phyloP scores from a whole-genome alignment of 2,797 vertebrate genomes.

The Chromis chromis region DNA sequence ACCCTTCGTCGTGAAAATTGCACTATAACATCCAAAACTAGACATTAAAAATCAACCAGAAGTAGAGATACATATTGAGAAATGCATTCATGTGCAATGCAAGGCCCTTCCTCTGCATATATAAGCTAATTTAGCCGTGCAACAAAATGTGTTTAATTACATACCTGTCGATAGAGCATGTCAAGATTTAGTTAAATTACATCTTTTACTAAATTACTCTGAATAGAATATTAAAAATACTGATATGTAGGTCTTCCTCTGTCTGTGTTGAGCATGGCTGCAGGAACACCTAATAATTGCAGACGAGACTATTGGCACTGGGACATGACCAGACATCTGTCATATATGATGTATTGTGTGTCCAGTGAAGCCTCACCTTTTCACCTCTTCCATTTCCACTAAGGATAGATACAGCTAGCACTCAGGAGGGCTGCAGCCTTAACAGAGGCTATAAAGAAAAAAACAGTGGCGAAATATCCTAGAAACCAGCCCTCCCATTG shows the following conservation, averaged over 20 bases:
- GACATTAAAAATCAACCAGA: background rate
- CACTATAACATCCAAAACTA: background rate
- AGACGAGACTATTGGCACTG: slow-evolving; percentile 38
- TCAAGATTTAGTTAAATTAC: slow-evolving; percentile 3
- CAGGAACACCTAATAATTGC: slow-evolving; percentile 41
- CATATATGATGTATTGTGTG: slow-evolving; percentile 67
- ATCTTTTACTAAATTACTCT: slow-evolving; percentile 5
- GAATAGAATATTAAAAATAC: background rate
- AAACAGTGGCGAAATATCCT: slow-evolving; percentile 70
- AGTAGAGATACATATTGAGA: background rate
- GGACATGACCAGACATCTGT: slow-evolving; percentile 64
- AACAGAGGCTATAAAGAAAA: slow-evolving; percentile 65
- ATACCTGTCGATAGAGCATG: background rate
- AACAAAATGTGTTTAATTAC: background rate
- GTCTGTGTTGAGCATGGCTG: slow-evolving; percentile 13
- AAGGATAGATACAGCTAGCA: slow-evolving; percentile 55
- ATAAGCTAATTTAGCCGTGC: background rate
- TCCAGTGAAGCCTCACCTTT: slow-evolving; percentile 61
- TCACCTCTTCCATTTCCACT: slow-evolving; percentile 65
- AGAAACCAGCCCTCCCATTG: slow-evolving; percentile 62
- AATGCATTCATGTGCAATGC: background rate
- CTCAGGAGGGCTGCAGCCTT: slow-evolving; percentile 62
- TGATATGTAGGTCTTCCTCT: slow-evolving; percentile 1
- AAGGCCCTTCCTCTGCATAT: background rate
- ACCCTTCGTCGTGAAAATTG: background rate